Evolutionary conservation across 2,888 invertebrate species (phyloP).

Genomic region (Sminthurides aquaticus): DNA sequence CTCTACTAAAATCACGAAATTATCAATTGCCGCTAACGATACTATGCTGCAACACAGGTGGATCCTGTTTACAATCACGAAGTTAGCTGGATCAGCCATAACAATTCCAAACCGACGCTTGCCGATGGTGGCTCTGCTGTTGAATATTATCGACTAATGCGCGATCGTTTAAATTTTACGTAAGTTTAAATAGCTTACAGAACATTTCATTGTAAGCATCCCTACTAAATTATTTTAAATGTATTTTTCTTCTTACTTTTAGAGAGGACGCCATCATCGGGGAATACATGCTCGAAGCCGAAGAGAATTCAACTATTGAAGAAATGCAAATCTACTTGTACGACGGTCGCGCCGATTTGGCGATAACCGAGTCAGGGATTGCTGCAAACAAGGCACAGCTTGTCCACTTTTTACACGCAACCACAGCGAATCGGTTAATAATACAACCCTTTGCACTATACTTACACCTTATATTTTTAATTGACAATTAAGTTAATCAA

Average conservation of each 20-base stretch:
- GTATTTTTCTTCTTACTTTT: neutral
- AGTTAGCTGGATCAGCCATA: neutral
- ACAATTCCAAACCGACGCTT: neutral
- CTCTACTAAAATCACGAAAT: too few species aligned
- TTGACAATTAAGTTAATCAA: too few species aligned
- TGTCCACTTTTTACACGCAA: conserved; percentile 10
- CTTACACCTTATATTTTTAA: too few species aligned
- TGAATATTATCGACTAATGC: neutral
- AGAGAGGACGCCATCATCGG: neutral
- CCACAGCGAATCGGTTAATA: conserved; percentile 4
- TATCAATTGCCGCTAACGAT: too few species aligned
- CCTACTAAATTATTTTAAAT: neutral
- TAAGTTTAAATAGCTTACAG: neutral
- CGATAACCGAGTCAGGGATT: conserved; percentile 14
- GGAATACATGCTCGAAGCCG: conserved; percentile 1
- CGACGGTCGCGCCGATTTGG: conserved; percentile 5
- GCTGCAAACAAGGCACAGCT: neutral
- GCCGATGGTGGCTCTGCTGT: conserved; percentile 3
- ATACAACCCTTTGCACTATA: too few species aligned
- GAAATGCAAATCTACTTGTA: conserved; percentile 4
- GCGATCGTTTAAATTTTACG: conserved; percentile 11
- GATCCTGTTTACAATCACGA: conserved; percentile 11
- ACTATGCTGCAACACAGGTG: too few species aligned
- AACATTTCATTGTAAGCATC: neutral
- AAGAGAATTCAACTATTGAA: neutral